Evolutionary conservation across 2,797 vertebrate genomes (phyloP), one percentile per base, ranked within the genome.

Genomic region (Sus cebifrons): DNA sequence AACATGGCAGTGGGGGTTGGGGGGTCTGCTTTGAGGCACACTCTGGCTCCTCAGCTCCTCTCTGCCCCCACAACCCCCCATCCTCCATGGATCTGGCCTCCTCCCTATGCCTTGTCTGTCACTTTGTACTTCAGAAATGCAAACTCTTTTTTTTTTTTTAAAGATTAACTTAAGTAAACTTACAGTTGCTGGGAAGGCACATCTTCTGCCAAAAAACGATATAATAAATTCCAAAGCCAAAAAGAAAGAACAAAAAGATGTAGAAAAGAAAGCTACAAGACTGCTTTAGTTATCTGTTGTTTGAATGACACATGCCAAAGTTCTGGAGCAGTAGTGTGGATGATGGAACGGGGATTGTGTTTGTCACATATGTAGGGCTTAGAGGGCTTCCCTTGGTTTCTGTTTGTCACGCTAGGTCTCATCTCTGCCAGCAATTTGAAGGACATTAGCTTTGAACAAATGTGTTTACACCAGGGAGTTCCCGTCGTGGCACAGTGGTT

Each of bases 81-180:
- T 49, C 44, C 21, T 8, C 3, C 6, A 6, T 0, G 18, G 54
- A 21, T 25, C 68, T 32, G 36, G 58, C 32, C 20, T 85, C 68
- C 32, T 60, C 32, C 2, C 21, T 27, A 2, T 14, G 56, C 16
- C 21, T 88, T 49, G 20, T 83, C 23, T 13, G 20, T 88, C 79
- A 40, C 13, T 95, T 75, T 95, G 60, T 96, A 32, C 49, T 97
- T 79, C 89, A 88, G 40, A 88, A 91, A 91, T 85, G 27, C 32
- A 93, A 91, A 58, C 29, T 83, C 25, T 40, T n/a, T 81, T 67
- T 67, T 82, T 36, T 77, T 81, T 77, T 79, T 44, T 36, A 13
- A 75, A 95, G 67, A 85, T 79, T 93, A 97, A 95, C 67, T 77
- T 65, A 91, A 95, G 36, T 54, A 85, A 96, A 65, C 58, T 91